Conservation (phyloP, 2,888 invertebrate species). For the Cryptocheilus praepositus region DNA sequence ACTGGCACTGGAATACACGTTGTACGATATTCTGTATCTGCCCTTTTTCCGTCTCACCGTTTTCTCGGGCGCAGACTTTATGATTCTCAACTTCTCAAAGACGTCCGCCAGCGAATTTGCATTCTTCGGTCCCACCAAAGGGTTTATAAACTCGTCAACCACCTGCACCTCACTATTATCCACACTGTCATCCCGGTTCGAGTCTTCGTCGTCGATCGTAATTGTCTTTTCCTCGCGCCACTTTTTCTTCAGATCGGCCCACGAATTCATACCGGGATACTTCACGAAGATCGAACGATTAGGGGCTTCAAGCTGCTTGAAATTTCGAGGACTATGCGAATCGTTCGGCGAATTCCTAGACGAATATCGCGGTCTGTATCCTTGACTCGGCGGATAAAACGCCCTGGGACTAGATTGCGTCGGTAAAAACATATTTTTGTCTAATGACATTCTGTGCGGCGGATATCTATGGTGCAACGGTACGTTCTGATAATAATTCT, state of each 20-base stretch:
- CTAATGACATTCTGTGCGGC: conserved; percentile 29
- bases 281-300: conserved; percentile 57
- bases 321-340: background rate
- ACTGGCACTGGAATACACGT: conserved; percentile 62
- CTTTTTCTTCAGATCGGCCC: conserved; percentile 67
- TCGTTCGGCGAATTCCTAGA: conserved; percentile 5
- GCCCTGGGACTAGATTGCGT: conserved; percentile 11
- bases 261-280: conserved; percentile 59
- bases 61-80: conserved; percentile 65
- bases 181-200: conserved; percentile 31
- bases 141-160: conserved; percentile 59
- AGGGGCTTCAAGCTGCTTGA: conserved; percentile 6
- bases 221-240: conserved; percentile 71
- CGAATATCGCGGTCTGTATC: background rate
- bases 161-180: conserved; percentile 64
- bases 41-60: conserved; percentile 62
- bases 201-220: conserved; percentile 70
- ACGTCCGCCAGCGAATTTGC: conserved; percentile 59
- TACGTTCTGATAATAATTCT: conserved; percentile 43
- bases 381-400: background rate
- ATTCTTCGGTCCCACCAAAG: conserved; percentile 60
- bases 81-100: conserved; percentile 66
- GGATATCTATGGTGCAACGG: conserved; percentile 20
- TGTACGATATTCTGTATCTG: conserved; percentile 67
- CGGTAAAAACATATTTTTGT: conserved; percentile 12